These are phyloP conservation scores for Erebia epiphron DNA, from an alignment of 2,888 invertebrate genomes.

Conservation along the genomic window DNA sequence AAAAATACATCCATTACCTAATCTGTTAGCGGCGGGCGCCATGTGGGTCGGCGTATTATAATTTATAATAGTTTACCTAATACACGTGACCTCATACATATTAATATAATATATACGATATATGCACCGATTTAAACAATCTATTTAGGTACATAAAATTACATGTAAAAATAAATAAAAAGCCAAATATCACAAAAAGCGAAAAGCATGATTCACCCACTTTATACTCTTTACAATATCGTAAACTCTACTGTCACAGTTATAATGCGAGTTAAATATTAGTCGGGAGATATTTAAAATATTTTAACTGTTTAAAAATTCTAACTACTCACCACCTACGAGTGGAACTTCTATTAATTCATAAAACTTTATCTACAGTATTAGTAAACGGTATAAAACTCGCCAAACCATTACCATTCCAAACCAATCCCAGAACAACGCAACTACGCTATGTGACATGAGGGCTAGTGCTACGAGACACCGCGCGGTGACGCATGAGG, in stretches of 20 bases:
- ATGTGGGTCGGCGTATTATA: conserved; percentile 31
- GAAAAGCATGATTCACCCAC: conserved; percentile 57
- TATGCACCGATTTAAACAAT: conserved; percentile 19
- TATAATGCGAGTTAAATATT: neutral
- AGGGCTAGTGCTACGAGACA: conserved; percentile 56
- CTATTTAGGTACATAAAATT: conserved; percentile 33
- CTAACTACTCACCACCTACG: conserved; percentile 75
- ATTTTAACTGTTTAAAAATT: conserved; percentile 29
- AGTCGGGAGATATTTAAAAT: conserved; percentile 25
- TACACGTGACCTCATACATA: conserved; percentile 49
- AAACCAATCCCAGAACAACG: conserved; percentile 57
- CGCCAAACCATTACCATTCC: conserved; percentile 76
- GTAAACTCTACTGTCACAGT: neutral
- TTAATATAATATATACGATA: conserved; percentile 12
- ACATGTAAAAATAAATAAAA: conserved; percentile 68
- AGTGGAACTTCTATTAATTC: conserved; percentile 55
- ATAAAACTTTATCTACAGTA: conserved; percentile 59
- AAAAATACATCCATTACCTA: conserved; percentile 63
- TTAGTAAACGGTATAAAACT: conserved; percentile 60
- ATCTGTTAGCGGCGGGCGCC: conserved; percentile 5
- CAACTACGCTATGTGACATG: conserved; percentile 66
- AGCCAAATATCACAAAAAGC: conserved; percentile 80
- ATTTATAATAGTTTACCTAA: conserved; percentile 44
- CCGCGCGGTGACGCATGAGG: conserved; percentile 48
- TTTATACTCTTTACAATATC: conserved; percentile 13